These are phyloP conservation scores for Saguinus midas DNA, from an alignment of 2,113 vertebrate species.

Conservation along the genomic window DNA sequence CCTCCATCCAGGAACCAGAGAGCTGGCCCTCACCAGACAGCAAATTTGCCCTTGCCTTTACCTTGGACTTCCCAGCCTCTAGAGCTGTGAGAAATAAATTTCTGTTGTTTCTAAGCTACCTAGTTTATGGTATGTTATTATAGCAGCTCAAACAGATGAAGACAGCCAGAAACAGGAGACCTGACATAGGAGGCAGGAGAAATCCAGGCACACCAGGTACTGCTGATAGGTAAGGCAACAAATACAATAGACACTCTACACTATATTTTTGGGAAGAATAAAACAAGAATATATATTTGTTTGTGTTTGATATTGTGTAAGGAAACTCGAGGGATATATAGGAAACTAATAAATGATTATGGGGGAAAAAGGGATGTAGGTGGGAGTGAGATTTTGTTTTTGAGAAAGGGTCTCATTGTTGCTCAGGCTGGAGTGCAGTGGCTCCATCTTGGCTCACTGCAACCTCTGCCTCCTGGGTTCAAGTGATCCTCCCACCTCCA, in stretches of 20 bases:
- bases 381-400: not conserved
- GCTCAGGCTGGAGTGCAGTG: too few species aligned
- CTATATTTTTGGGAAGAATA: not conserved
- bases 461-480: too few species aligned
- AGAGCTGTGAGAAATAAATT: not conserved
- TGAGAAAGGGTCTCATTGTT: too few species aligned
- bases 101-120: not conserved
- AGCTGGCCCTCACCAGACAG: not conserved
- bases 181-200: not conserved
- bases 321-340: not conserved
- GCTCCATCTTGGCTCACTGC: too few species aligned
- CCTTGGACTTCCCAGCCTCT: not conserved
- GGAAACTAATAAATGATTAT: not conserved
- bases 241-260: too few species aligned
- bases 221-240: not conserved
- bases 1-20: not conserved
- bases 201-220: not conserved
- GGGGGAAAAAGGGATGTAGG: not conserved
- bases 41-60: not conserved
- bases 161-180: not conserved
- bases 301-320: not conserved
- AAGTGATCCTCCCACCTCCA: too few species aligned
- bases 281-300: not conserved
- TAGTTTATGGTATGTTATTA: not conserved
- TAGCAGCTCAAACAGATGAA: not conserved